phyloP scores from a whole-genome alignment of 2,113 vertebrate genomes.

The Corynorhinus townsendii region DNA sequence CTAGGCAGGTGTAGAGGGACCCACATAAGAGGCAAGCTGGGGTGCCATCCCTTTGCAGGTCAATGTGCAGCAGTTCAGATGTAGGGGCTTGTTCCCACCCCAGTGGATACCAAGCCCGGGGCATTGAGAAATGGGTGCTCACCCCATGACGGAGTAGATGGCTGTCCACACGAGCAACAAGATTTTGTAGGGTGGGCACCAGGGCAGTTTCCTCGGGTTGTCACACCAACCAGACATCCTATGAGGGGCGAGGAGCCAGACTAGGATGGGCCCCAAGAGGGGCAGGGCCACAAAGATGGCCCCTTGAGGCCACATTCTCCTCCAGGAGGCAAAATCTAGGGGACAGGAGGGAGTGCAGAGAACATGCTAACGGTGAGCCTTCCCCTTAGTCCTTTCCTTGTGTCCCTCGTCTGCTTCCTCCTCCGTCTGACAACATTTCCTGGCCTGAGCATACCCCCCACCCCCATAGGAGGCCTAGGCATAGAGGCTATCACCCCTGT shows the following conservation, averaged over 20 bases:
- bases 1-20: neutral
- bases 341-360: neutral
- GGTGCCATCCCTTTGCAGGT: neutral
- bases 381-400: accelerated
- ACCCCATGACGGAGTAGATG: constrained; percentile 91
- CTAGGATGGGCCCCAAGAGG: constrained; percentile 86
- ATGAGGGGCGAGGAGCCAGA: constrained; percentile 81
- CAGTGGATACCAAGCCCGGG: neutral
- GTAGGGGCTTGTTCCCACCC: neutral
- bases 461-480: neutral
- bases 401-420: neutral
- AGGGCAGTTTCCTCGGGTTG: constrained; percentile 84
- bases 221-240: constrained; percentile 84
- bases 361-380: neutral
- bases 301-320: constrained; percentile 84
- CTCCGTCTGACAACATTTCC: neutral
- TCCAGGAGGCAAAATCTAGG: neutral
- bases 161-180: constrained; percentile 87
- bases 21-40: neutral
- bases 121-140: constrained; percentile 47
- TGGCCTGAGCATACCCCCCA: neutral
- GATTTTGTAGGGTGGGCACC: constrained; percentile 85
- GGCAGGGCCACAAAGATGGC: constrained; percentile 86
- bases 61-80: neutral
- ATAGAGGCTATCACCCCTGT: accelerated